A percentile compares a stretch with the other conserved stretches of the same genome.
These are phyloP conservation scores for Gobio gobio DNA, from an alignment of 2,113 vertebrate species.

Conservation along the genomic window DNA sequence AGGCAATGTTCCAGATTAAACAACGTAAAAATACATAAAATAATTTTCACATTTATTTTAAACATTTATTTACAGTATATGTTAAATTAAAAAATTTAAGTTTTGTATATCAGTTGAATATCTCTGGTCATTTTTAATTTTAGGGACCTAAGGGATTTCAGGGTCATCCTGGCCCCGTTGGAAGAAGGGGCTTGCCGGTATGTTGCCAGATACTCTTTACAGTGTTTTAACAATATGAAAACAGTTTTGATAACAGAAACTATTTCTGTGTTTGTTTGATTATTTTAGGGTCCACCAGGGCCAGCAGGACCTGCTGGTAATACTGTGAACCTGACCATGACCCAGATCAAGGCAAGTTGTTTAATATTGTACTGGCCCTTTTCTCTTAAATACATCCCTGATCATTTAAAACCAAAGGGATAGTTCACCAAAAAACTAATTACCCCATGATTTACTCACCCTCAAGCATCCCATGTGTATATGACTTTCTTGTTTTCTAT, in stretches of 20 bases:
- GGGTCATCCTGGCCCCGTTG: constrained; percentile 77
- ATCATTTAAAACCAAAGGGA: not conserved
- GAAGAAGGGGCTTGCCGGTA: constrained; percentile 78
- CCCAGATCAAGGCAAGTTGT: constrained; percentile 77
- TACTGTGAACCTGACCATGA: constrained; percentile 69
- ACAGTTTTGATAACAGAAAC: not conserved
- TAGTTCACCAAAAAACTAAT: too few relatives aligned
- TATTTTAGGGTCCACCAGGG: constrained; percentile 80
- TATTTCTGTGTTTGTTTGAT: not conserved
- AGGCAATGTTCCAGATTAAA: not conserved
- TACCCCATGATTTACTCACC: too few relatives aligned
- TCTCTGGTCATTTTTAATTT: constrained; percentile 21
- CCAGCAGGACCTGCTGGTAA: constrained; percentile 77
- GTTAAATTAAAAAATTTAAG: not conserved
- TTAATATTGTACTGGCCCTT: not conserved
- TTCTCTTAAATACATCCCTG: not conserved
- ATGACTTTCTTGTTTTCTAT: too few relatives aligned
- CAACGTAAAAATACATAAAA: not conserved
- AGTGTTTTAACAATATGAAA: not conserved
- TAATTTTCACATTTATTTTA: not conserved
- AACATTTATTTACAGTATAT: not conserved
- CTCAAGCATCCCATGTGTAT: too few relatives aligned
- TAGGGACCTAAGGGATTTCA: constrained; percentile 86
- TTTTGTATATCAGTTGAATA: too few relatives aligned
- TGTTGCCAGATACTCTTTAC: constrained; percentile 51